phyloP scores from a whole-genome alignment of 2,113 vertebrate species.

The Etheostoma spectabile region DNA sequence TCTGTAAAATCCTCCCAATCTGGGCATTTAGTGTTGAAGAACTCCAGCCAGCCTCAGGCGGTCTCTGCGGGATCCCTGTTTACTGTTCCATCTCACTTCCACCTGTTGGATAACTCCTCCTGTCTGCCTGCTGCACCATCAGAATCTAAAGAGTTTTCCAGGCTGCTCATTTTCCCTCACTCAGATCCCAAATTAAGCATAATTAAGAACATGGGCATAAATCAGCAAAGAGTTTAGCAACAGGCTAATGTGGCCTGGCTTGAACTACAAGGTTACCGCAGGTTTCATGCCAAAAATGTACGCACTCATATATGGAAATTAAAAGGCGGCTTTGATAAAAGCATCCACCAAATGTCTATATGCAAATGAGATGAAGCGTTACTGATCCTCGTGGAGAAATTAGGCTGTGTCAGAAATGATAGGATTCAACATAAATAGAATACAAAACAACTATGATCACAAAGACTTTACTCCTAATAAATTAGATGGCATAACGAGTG shows the following conservation, averaged over 20 bases:
- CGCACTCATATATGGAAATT: constrained; percentile 7
- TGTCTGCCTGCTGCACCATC: constrained; percentile 19
- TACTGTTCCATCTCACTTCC: constrained; percentile 59
- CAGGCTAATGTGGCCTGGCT: background rate
- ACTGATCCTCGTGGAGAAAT: constrained; percentile 21
- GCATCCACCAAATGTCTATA: background rate
- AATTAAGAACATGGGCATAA: background rate
- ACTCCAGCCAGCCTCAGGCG: constrained; percentile 48
- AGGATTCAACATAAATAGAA: constrained; percentile 29
- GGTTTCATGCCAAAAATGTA: constrained; percentile 20
- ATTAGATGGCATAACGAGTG: no score
- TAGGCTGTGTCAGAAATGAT: background rate
- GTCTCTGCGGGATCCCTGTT: constrained; percentile 53
- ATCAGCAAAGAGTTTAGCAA: constrained; percentile 8
- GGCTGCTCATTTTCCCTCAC: constrained; percentile 9
- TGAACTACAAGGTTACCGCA: constrained; percentile 12
- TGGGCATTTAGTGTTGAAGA: constrained; percentile 45
- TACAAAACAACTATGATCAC: background rate
- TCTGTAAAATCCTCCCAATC: constrained; percentile 17
- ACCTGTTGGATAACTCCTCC: constrained; percentile 59
- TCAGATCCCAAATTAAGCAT: constrained; percentile 16
- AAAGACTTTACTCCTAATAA: no score
- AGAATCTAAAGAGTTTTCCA: constrained; percentile 47
- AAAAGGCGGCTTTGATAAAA: constrained; percentile 27
- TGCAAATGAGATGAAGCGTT: constrained; percentile 12